Base-by-base conservation (phyloP, 2,797 vertebrate species). In the Xyrichtys novacula region DNA sequence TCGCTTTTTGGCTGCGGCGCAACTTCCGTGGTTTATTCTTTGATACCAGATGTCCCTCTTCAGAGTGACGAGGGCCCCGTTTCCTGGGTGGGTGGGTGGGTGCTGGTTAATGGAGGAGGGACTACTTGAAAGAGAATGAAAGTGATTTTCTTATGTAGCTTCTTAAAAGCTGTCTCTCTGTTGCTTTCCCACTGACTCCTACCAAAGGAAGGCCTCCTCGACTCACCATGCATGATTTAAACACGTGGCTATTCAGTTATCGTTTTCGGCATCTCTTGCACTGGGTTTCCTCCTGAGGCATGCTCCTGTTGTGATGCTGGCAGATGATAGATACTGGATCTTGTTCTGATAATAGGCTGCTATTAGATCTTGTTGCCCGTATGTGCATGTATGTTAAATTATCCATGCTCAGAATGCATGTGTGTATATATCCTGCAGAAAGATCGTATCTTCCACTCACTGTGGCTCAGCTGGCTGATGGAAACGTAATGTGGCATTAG, bases 31-130 rank as follows among this genome's bases (percentile, higher is more conserved):
- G 62, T 81, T 58, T 38, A 65, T 52, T 71, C 64, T 77, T 81
- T 82, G 58, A 77, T 78, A 76, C 46, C 79, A 87, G 76, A 84
- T 84, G 85, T 78, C 74, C 62, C 59, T 71, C 54, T 71, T 55
- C 10, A 31, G 28, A 43, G 50, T 74, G 79, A 78, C 48, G 17
- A 63, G 48, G 65, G 44, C 62, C 62, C 52, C 42, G 38, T 76
- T 76, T 82, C 56, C 62, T 81, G 67, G 25, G 25, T 49, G 58
- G 34, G 55, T 50, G 57, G 36, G 59, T 66, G 78, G 52, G 59
- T 66, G 78, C 48, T 36, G 52, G 11, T 59, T 73, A 65, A 66
- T n/a, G 38, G 58, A 73, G 61, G 60, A 62, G 54, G 58, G 64
- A 69, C 46, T 56, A 67, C 43, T 68, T 71, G 50, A 78, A 73